Percentiles rank a stretch among this genome's conserved stretches.
phyloP scores from a whole-genome alignment of 2,797 vertebrate species.

The Phoxinus dragarum region DNA sequence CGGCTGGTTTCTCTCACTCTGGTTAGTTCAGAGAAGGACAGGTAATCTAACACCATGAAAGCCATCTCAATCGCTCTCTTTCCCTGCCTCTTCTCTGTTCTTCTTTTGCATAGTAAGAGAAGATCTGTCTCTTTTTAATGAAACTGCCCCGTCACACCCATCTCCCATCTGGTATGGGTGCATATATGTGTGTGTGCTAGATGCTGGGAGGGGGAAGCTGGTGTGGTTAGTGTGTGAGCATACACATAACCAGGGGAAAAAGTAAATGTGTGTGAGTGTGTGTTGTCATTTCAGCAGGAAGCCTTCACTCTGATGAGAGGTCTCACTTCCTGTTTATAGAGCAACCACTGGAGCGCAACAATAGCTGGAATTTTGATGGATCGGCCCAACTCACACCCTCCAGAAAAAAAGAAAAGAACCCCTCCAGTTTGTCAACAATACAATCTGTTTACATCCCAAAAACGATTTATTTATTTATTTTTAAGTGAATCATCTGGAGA shows the following conservation, averaged over 20 bases:
- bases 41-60: conserved; percentile 59
- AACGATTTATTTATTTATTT: neutral
- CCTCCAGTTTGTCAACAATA: neutral
- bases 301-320: conserved; percentile 55
- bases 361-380: conserved; percentile 57
- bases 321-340: conserved; percentile 64
- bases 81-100: conserved; percentile 40
- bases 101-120: conserved; percentile 48
- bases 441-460: neutral
- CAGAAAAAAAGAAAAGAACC: conserved; percentile 1
- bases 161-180: conserved; percentile 55
- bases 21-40: conserved; percentile 48
- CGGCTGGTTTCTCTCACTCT: conserved; percentile 41
- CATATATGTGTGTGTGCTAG: conserved; percentile 33
- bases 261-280: conserved; percentile 19
- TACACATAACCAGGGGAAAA: conserved; percentile 8
- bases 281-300: conserved; percentile 56
- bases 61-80: conserved; percentile 57
- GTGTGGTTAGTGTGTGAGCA: conserved; percentile 27
- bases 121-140: conserved; percentile 52
- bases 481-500: neutral
- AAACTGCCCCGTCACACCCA: conserved; percentile 43
- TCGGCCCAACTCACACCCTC: conserved; percentile 14
- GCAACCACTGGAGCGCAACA: conserved; percentile 59
- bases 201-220: neutral